Conservation (phyloP, 2,113 vertebrate species). For the Centropus bengalensis region DNA sequence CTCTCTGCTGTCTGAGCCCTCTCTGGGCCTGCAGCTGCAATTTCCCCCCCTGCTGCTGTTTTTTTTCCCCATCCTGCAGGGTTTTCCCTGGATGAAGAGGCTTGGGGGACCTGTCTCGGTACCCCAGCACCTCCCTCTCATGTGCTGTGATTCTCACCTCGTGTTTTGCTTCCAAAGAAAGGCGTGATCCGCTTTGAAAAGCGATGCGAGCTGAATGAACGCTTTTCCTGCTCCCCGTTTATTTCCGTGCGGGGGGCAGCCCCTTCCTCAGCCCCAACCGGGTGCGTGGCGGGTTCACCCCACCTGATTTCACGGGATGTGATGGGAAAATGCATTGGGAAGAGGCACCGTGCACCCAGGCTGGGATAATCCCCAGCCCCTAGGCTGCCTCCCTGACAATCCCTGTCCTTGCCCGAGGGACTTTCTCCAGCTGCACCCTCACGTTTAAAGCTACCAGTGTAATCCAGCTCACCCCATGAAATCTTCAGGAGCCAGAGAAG, state of each 20-base stretch:
- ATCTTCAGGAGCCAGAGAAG: not conserved
- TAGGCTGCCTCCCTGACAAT: too few relatives aligned
- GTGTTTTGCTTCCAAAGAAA: not conserved
- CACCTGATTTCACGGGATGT: not conserved
- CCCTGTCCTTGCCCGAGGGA: not conserved
- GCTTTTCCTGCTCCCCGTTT: not conserved
- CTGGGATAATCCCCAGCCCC: not conserved
- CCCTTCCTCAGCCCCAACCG: rapidly evolving
- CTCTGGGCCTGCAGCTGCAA: not conserved
- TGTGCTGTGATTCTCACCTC: not conserved
- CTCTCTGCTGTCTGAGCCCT: not conserved
- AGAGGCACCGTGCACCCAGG: not conserved
- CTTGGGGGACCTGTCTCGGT: not conserved
- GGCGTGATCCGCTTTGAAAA: rapidly evolving
- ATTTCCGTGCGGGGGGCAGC: not conserved
- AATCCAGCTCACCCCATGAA: not conserved
- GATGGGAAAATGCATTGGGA: not conserved
- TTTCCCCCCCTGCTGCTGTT: rapidly evolving
- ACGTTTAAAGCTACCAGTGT: too few relatives aligned
- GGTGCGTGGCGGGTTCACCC: rapidly evolving
- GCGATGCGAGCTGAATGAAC: not conserved
- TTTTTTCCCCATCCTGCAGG: not conserved
- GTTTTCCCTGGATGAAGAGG: not conserved
- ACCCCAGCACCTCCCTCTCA: not conserved
- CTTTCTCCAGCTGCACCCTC: not conserved